Evolutionary conservation across 2,113 vertebrate species (phyloP).

Genomic region (Oceanodroma tethys): DNA sequence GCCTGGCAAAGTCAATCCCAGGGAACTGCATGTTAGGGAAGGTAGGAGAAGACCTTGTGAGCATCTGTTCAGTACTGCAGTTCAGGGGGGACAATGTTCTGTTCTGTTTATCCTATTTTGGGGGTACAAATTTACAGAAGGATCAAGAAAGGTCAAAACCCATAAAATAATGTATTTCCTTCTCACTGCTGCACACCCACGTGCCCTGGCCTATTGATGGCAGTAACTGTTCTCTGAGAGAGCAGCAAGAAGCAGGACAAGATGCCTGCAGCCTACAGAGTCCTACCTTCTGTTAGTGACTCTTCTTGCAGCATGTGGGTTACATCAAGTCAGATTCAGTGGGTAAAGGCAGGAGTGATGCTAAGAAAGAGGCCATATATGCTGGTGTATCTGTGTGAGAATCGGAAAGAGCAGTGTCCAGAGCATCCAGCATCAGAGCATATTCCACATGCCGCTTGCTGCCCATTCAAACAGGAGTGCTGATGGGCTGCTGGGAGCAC

Average conservation of each 20-base stretch:
- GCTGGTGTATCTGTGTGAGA: background rate
- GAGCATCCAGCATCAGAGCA: background rate
- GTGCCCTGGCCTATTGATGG: background rate
- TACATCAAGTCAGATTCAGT: background rate
- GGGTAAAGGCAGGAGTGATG: background rate
- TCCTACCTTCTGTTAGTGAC: background rate
- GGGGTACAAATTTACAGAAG: background rate
- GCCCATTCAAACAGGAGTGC: background rate
- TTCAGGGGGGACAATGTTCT: background rate
- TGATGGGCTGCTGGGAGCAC: background rate
- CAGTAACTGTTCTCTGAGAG: background rate
- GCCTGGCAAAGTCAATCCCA: background rate
- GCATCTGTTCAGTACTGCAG: background rate
- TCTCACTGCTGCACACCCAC: background rate
- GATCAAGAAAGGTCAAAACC: background rate
- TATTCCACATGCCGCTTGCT: fast-evolving
- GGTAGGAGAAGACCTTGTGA: background rate
- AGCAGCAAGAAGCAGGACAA: background rate
- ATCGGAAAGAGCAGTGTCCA: background rate
- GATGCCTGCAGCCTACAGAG: background rate
- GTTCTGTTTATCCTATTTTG: background rate
- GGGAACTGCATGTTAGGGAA: background rate
- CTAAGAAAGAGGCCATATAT: background rate
- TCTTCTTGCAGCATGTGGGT: background rate
- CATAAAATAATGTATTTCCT: background rate